Evolutionary conservation across 2,888 invertebrate species (phyloP).

Genomic region (Notodonta dromedarius): DNA sequence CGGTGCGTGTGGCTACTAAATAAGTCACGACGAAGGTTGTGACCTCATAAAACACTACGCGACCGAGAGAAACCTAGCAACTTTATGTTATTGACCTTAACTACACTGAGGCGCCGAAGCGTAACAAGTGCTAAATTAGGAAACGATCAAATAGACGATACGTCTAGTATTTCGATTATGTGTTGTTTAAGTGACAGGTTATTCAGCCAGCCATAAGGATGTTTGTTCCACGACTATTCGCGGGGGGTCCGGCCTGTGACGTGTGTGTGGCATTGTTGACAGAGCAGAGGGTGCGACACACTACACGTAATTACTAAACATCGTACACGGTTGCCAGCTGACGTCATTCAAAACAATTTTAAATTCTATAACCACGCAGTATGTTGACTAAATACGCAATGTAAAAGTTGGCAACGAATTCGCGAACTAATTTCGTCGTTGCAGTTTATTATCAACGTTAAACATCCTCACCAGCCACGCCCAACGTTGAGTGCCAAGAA

Average conservation of each 20-base stretch:
- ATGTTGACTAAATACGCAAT: constrained; percentile 20
- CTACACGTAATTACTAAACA: constrained; percentile 43
- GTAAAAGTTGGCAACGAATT: not conserved
- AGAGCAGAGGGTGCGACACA: constrained; percentile 41
- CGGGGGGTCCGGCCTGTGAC: constrained; percentile 15
- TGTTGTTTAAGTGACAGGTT: constrained; percentile 19
- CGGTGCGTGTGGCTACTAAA: constrained; percentile 11
- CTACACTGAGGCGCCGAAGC: constrained; percentile 50
- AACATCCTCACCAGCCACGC: constrained; percentile 4
- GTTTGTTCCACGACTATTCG: constrained; percentile 31
- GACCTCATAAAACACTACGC: constrained; percentile 36
- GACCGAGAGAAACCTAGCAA: constrained; percentile 45
- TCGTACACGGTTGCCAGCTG: constrained; percentile 26
- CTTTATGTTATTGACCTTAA: constrained; percentile 45
- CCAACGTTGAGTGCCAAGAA: not conserved
- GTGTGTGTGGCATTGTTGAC: constrained; percentile 19
- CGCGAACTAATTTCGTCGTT: constrained; percentile 1
- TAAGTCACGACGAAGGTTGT: constrained; percentile 39
- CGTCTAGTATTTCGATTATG: constrained; percentile 9
- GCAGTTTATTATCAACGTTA: not conserved
- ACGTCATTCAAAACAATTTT: constrained; percentile 37
- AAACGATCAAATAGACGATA: constrained; percentile 26
- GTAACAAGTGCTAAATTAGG: constrained; percentile 47
- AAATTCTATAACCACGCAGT: constrained; percentile 7
- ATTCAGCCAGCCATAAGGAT: constrained; percentile 20